A percentile compares a stretch with the other conserved stretches of the same genome.
These are phyloP conservation scores for Galerucella calmariensis DNA, from an alignment of 2,888 invertebrate genomes.

Conservation along the genomic window DNA sequence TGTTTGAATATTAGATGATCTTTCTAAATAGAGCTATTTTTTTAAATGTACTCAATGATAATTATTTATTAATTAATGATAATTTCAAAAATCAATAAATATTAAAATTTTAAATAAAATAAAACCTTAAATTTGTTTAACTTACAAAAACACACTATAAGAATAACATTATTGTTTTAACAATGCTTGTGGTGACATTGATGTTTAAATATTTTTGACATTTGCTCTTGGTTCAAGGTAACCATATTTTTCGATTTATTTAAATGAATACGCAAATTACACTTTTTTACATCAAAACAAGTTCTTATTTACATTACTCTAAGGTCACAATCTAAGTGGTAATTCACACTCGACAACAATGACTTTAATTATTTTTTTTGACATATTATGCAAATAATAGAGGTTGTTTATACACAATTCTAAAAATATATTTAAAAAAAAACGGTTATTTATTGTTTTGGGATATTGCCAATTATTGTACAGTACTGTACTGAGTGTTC, in stretches of 20 bases:
- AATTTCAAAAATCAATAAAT: too few species aligned
- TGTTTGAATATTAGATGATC: neutral
- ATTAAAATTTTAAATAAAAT: too few species aligned
- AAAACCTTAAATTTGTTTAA: neutral
- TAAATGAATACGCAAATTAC: constrained; percentile 7
- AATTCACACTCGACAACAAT: constrained; percentile 22
- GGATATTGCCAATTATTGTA: constrained; percentile 30
- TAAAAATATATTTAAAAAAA: constrained; percentile 23
- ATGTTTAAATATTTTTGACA: neutral
- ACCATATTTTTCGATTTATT: constrained; percentile 2
- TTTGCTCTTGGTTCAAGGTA: constrained; percentile 6
- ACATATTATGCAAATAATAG: constrained; percentile 30
- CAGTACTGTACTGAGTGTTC: neutral
- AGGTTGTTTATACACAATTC: constrained; percentile 29
- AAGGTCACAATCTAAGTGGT: constrained; percentile 17
- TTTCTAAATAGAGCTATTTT: neutral
- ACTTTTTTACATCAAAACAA: constrained; percentile 6
- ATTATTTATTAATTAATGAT: too few species aligned
- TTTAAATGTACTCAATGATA: too few species aligned
- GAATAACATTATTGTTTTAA: neutral
- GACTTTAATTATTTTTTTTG: constrained; percentile 17
- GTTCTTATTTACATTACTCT: neutral
- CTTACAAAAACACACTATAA: neutral
- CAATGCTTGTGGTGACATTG: neutral
- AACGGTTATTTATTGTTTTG: constrained; percentile 28